phyloP scores from a whole-genome alignment of 92 coral and sea anemone genomes.

The Palythoa caribaeorum region DNA sequence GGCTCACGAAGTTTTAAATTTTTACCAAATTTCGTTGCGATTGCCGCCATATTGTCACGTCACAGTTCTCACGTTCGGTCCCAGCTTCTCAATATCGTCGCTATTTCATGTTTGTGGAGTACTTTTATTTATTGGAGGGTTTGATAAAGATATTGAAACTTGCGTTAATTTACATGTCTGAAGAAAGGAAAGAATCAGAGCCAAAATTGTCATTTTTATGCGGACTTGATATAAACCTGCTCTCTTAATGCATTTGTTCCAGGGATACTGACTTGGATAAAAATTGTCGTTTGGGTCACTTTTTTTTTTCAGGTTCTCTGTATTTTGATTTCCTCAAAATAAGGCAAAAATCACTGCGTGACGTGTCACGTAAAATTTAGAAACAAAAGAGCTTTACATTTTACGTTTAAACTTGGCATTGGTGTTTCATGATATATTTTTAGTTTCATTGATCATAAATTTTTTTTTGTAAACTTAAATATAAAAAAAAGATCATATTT shows the following conservation, averaged over 20 bases:
- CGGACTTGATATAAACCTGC: not conserved
- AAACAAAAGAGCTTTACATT: not conserved
- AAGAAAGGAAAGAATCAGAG: not conserved
- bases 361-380: too few species aligned
- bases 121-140: not conserved
- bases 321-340: too few species aligned
- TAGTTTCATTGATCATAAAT: too few species aligned
- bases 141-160: not conserved
- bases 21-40: not conserved
- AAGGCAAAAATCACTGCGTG: too few species aligned
- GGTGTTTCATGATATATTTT: too few species aligned
- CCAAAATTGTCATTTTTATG: not conserved
- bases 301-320: not conserved
- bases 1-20: too few species aligned
- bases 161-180: not conserved
- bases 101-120: not conserved
- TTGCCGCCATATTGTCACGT: not conserved
- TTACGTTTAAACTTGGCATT: too few species aligned
- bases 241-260: not conserved
- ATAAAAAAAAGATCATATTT: too few species aligned
- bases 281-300: not conserved
- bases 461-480: too few species aligned
- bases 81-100: conserved; percentile 4
- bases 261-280: not conserved
- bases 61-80: not conserved